Conservation (phyloP, 1,140 invertebrate genomes). For the Cephus cinctus region DNA sequence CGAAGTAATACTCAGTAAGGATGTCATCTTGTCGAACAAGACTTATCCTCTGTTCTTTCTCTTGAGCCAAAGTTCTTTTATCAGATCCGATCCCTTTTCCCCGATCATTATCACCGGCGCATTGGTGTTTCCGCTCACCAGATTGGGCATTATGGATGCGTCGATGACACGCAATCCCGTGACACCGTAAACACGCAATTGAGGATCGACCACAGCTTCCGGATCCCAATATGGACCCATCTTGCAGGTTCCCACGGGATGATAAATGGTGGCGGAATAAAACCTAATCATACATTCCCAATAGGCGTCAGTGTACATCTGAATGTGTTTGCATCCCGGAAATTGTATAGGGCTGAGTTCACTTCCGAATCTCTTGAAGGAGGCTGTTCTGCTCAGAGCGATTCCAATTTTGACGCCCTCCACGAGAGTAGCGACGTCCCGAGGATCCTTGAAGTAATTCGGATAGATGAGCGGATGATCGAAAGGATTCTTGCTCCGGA, state of each 20-base stretch:
- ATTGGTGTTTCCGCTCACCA: constrained; percentile 83
- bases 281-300: constrained; percentile 83
- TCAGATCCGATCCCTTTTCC: constrained; percentile 80
- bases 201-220: constrained; percentile 84
- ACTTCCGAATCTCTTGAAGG: constrained; percentile 71
- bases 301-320: constrained; percentile 69
- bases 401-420: constrained; percentile 82
- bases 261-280: constrained; percentile 81
- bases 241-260: constrained; percentile 87
- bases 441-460: constrained; percentile 81
- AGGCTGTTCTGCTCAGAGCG: constrained; percentile 70
- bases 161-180: constrained; percentile 80
- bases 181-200: constrained; percentile 77
- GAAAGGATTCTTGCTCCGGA: constrained; percentile 81
- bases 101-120: constrained; percentile 83
- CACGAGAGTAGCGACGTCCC: constrained; percentile 76
- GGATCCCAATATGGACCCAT: constrained; percentile 87
- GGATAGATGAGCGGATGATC: constrained; percentile 92
- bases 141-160: constrained; percentile 80
- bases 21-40: no score
- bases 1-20: no score
- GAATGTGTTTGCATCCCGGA: constrained; percentile 69
- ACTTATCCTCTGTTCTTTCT: constrained; percentile 21
- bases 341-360: constrained; percentile 66
- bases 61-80: constrained; percentile 77